Evolutionary conservation across 1,140 invertebrate species (phyloP), one percentile per base, ranked within the genome.

Genomic region (Paracyclopina nana): DNA sequence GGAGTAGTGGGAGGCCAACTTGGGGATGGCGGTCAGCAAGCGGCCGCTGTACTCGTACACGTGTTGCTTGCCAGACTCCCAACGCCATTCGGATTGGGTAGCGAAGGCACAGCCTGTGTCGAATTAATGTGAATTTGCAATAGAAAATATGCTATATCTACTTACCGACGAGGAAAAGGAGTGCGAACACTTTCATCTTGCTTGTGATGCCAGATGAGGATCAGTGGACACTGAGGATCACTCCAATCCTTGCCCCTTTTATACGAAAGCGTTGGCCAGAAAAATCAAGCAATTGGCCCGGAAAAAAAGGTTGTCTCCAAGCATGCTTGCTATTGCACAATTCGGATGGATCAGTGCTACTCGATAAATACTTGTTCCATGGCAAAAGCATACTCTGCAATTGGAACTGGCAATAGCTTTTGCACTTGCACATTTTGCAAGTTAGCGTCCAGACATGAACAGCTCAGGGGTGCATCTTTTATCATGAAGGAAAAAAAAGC

Each of bases 11-110:
- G 58, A 12, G 38, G 28, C 57, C n/a, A 53, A 38, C 25, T 51
- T 38, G 11, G 57, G 45, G 34, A 57, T 49, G 18, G 57, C 57
- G 43, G 57, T 56, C 9, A 58, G 14, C n/a, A 57, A 41, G 24
- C 57, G 57, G 24, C 45, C 50, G 27, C 9, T 45, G 44, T 58
- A 58, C 4, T 55, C 6, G 55, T 57, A 58, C 22, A 58, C 31
- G 40, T 58, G 54, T 6, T 29, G 38, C 26, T 57, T 56, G n/a
- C 55, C 55, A 11, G 55, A 44, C 14, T 28, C 6, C 31, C 53
- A 54, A 42, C 30, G 42, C 18, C n/a, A 49, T 12, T 12, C 28
- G 22, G 40, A 46, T 4, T 42, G 6, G 11, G 40, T 42, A 9
- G 18, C 8, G 18, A 9, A 42, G 6, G 9, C 9, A 20, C 18